phyloP scores from a whole-genome alignment of 2,113 vertebrate genomes.

The Ctenodactylus gundi region DNA sequence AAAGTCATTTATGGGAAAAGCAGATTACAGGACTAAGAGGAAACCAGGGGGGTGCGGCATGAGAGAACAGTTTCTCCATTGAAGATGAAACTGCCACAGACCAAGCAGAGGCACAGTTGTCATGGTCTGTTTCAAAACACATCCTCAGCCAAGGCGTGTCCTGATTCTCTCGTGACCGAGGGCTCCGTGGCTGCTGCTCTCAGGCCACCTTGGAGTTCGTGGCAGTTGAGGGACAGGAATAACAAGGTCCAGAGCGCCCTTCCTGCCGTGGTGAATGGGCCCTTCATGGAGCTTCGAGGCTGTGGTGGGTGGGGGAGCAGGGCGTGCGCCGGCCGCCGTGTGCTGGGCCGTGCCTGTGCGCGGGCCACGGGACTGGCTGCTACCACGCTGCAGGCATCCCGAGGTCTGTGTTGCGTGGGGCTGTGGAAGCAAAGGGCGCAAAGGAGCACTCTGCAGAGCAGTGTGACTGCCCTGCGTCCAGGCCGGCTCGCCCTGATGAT shows the following conservation, averaged over 20 bases:
- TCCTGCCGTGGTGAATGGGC: conserved; percentile 69
- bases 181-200: background rate
- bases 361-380: no score
- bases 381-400: no score
- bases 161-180: conserved; percentile 22
- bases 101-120: background rate
- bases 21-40: background rate
- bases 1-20: conserved; percentile 29
- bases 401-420: fast-evolving
- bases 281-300: conserved; percentile 50
- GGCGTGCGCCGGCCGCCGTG: background rate
- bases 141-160: conserved; percentile 50
- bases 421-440: background rate
- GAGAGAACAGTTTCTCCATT: background rate
- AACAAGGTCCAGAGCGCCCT: conserved; percentile 64
- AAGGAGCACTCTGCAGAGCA: background rate
- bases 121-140: conserved; percentile 44
- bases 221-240: conserved; percentile 57
- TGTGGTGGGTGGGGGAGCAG: conserved; percentile 29
- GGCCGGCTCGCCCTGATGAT: background rate
- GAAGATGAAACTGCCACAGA: background rate
- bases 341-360: background rate
- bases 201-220: conserved; percentile 32
- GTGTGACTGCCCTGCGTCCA: background rate
- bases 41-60: background rate